phyloP scores from a whole-genome alignment of 1,140 invertebrate species.

The Nomia melanderi region DNA sequence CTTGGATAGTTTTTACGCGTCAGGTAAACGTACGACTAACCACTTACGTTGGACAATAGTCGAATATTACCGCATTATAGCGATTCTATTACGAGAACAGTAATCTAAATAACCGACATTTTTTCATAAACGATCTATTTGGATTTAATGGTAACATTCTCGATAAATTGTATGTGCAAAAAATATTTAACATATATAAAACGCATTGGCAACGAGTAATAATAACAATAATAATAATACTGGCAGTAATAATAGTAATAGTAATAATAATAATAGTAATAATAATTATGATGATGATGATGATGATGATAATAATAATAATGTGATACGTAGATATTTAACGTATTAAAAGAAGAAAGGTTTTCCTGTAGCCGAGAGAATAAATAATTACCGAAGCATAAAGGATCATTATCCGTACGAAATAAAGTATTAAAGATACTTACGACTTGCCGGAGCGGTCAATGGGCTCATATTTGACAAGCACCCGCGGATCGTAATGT shows the following conservation, averaged over 20 bases:
- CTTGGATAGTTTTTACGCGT: constrained; percentile 12
- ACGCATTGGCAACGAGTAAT: not conserved
- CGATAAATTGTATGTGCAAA: not conserved
- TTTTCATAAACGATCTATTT: not conserved
- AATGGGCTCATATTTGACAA: constrained; percentile 72
- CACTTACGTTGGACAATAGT: not conserved
- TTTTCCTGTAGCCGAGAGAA: not conserved
- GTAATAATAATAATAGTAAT: too few relatives aligned
- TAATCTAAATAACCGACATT: not conserved
- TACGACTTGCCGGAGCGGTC: constrained; percentile 68
- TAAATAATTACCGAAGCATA: not conserved
- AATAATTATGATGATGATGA: too few relatives aligned
- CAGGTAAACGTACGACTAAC: constrained; percentile 13
- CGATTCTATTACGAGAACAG: not conserved
- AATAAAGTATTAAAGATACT: constrained; percentile 46
- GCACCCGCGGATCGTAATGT: constrained; percentile 62
- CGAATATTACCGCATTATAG: not conserved
- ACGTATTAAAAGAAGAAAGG: not conserved
- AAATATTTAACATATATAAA: not conserved
- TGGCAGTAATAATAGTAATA: too few relatives aligned
- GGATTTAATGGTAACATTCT: not conserved
- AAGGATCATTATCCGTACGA: not conserved
- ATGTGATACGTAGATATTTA: too few relatives aligned
- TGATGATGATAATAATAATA: too few relatives aligned
- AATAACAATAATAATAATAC: too few relatives aligned